phyloP scores from a whole-genome alignment of 2,113 vertebrate species.

The Mobula hypostoma region DNA sequence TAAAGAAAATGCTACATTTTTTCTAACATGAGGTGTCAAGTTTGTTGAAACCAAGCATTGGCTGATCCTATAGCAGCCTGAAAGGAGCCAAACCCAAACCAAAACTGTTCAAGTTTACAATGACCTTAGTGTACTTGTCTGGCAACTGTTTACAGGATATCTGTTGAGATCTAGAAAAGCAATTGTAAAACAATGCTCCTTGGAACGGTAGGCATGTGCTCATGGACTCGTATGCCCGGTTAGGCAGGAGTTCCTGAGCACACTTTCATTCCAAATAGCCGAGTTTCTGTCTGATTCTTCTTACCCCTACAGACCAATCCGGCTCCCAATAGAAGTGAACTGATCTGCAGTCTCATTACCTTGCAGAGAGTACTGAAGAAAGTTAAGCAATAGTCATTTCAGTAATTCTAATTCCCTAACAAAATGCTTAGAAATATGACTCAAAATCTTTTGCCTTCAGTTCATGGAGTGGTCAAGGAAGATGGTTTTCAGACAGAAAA shows the following conservation, averaged over 20 bases:
- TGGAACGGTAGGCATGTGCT: background rate
- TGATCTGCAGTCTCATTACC: background rate
- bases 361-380: background rate
- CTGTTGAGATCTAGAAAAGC: background rate
- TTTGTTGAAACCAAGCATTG: background rate
- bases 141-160: background rate
- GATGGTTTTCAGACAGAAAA: background rate
- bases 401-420: background rate
- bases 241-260: background rate
- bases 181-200: background rate
- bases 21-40: background rate
- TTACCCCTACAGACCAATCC: background rate
- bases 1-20: background rate
- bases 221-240: background rate
- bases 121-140: background rate
- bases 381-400: background rate
- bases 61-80: background rate
- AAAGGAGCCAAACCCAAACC: background rate
- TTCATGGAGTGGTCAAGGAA: background rate
- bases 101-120: background rate
- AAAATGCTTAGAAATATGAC: background rate
- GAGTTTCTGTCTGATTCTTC: background rate
- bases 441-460: background rate
- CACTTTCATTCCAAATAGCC: background rate
- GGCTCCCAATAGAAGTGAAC: background rate